Percentiles rank a stretch among this genome's conserved stretches.
Evolutionary conservation across 92 coral and sea anemone genomes (phyloP).

Genomic region (Porites lobata): DNA sequence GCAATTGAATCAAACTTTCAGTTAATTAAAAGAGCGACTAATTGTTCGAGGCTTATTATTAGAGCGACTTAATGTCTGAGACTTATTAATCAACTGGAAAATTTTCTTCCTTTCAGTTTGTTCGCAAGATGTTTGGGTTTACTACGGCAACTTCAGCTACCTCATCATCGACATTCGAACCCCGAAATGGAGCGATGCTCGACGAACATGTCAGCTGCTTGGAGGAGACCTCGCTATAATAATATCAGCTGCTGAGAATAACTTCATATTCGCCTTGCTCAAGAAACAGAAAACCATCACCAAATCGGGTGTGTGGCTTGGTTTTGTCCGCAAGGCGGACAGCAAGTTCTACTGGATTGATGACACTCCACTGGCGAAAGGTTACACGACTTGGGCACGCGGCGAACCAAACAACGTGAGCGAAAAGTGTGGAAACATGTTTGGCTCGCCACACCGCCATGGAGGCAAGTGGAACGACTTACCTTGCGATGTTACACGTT

Average conservation of each 20-base stretch:
- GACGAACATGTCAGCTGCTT: constrained; percentile 24
- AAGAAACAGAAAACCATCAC: constrained; percentile 6
- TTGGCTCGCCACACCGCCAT: not conserved
- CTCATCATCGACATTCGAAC: not conserved
- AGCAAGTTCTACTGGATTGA: constrained; percentile 25
- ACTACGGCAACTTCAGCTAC: too few species aligned
- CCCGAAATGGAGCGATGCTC: constrained; percentile 9
- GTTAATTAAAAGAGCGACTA: too few species aligned
- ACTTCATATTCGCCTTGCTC: constrained; percentile 6
- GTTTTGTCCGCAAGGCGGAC: not conserved
- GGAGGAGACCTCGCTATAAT: constrained; percentile 18
- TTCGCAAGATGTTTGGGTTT: too few species aligned
- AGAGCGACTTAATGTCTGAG: too few species aligned
- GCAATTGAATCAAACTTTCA: too few species aligned
- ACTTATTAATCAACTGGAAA: too few species aligned
- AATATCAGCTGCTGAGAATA: constrained; percentile 5
- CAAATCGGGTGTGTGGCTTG: not conserved
- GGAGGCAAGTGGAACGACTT: constrained; percentile 24
- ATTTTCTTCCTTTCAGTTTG: too few species aligned
- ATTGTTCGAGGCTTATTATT: too few species aligned
- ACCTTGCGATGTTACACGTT: not conserved
- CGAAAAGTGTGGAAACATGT: not conserved
- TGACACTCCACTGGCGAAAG: constrained; percentile 5
- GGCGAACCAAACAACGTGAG: not conserved
- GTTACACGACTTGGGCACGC: not conserved